Conservation (phyloP, 2,888 invertebrate genomes). For the Calameuta pallipes region DNA sequence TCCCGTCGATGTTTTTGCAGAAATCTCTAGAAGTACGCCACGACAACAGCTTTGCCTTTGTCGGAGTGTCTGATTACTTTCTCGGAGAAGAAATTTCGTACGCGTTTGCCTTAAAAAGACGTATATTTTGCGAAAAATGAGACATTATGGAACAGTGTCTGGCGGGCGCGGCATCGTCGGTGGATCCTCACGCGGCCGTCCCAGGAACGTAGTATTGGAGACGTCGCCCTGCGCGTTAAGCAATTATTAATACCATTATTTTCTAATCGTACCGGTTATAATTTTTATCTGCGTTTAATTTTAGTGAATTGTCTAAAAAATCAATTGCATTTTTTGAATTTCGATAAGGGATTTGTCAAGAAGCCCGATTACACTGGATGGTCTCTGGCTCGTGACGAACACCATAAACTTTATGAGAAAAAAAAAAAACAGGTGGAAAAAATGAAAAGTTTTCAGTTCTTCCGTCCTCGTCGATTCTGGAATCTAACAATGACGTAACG, state of each 20-base stretch:
- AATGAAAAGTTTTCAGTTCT: not conserved
- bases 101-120: constrained; percentile 18
- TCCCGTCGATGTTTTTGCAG: constrained; percentile 11
- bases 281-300: not conserved
- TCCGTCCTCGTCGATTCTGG: not conserved
- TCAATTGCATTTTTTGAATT: too few species aligned
- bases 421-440: not conserved
- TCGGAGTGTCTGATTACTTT: constrained; percentile 1
- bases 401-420: not conserved
- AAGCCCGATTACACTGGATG: too few species aligned
- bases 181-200: constrained; percentile 40
- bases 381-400: too few species aligned
- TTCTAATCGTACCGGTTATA: not conserved
- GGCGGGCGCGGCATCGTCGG: constrained; percentile 49
- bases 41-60: constrained; percentile 41
- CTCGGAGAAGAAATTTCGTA: not conserved
- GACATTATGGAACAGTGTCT: constrained; percentile 49
- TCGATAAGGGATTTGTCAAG: too few species aligned
- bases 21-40: constrained; percentile 57
- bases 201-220: constrained; percentile 24
- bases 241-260: not conserved
- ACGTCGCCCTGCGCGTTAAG: constrained; percentile 20
- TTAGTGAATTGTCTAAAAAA: not conserved
- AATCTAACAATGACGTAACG: constrained; percentile 44
- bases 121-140: constrained; percentile 44